These are phyloP conservation scores for Cosmia pyralina DNA, from an alignment of 2,888 invertebrate genomes.

Conservation along the genomic window DNA sequence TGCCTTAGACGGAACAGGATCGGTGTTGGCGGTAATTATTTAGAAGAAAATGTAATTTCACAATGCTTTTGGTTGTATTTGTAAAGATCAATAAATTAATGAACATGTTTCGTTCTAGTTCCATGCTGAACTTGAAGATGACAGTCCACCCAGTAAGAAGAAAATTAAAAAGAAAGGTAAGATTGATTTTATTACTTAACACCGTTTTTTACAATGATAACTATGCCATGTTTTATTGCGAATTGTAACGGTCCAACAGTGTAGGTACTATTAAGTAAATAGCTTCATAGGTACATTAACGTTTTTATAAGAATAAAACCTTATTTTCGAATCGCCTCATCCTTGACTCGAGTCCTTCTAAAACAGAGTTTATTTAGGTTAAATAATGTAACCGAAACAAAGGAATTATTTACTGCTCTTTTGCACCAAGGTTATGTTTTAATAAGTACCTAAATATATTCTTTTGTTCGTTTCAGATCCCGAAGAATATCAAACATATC, in stretches of 20 bases:
- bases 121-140: constrained; percentile 92
- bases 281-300: too few relatives aligned
- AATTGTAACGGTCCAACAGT: background rate
- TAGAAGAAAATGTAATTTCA: background rate
- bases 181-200: background rate
- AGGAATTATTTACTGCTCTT: too few relatives aligned
- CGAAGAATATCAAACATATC: constrained; percentile 91
- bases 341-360: background rate
- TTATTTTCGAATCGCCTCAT: background rate
- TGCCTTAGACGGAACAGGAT: constrained; percentile 90
- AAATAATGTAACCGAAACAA: background rate
- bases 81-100: background rate
- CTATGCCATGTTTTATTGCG: background rate
- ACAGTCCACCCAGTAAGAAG: constrained; percentile 67
- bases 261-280: background rate
- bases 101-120: constrained; percentile 87
- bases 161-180: constrained; percentile 79
- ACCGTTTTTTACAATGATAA: background rate
- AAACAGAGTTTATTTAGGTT: background rate
- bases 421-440: too few relatives aligned
- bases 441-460: too few relatives aligned
- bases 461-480: constrained; percentile 81
- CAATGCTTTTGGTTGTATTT: background rate
- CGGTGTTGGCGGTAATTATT: constrained; percentile 91
- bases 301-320: background rate